Conservation (phyloP, 2,113 vertebrate genomes). For the Cyanocitta stelleri region DNA sequence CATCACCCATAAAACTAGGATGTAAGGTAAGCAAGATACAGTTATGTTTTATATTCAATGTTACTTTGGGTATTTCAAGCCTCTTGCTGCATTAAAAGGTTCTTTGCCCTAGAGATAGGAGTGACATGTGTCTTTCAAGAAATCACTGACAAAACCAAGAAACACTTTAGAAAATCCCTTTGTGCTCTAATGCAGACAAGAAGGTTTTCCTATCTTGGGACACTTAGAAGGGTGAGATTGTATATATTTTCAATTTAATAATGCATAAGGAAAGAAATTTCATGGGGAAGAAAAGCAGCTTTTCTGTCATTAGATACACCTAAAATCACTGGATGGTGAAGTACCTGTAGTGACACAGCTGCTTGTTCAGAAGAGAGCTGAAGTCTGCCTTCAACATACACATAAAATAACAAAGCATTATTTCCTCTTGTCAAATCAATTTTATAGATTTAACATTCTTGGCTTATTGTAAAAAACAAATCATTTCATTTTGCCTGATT, state of each 20-base stretch:
- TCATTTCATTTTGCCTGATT: neutral
- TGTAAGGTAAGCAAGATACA: neutral
- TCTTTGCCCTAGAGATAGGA: neutral
- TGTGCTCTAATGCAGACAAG: neutral
- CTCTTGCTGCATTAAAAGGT: neutral
- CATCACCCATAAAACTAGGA: neutral
- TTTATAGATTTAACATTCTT: neutral
- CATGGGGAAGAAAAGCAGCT: neutral
- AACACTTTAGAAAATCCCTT: neutral
- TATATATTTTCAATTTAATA: neutral
- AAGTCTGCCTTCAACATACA: neutral
- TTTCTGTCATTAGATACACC: neutral
- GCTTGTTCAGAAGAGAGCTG: neutral
- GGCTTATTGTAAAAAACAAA: neutral
- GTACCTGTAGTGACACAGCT: neutral
- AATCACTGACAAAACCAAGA: neutral
- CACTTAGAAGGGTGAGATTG: neutral
- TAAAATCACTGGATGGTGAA: neutral
- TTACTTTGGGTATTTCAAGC: neutral
- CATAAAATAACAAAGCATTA: neutral
- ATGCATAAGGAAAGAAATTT: neutral
- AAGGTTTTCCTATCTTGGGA: neutral
- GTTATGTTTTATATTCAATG: neutral
- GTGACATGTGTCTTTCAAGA: neutral
- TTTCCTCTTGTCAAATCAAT: neutral